Conservation (phyloP, 2,888 invertebrate species). For the Sphaeridia pumilis region DNA sequence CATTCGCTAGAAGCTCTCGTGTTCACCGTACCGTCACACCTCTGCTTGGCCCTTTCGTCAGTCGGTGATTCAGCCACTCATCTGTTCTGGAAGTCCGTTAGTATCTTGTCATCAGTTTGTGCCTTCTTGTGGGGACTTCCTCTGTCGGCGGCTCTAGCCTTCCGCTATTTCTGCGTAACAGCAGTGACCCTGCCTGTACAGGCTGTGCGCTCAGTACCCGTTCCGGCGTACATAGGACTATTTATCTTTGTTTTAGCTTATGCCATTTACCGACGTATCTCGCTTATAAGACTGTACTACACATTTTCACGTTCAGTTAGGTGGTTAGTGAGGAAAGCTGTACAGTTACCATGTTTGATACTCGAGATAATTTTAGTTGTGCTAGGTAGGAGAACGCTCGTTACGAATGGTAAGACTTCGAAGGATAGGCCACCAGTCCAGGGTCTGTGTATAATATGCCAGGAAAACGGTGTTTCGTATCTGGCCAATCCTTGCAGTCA, state of each 20-base stretch:
- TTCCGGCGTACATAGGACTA: conserved; percentile 14
- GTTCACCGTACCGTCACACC: conserved; percentile 9
- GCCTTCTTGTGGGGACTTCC: no score
- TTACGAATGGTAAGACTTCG: no score
- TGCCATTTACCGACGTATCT: conserved; percentile 11
- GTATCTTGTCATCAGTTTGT: no score
- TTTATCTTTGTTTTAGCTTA: conserved; percentile 4
- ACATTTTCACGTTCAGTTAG: no score
- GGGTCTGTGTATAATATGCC: conserved; percentile 30
- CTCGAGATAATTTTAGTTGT: not conserved
- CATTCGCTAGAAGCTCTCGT: not conserved
- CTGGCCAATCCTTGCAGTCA: conserved; percentile 33
- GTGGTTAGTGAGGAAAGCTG: not conserved
- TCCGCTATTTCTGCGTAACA: no score
- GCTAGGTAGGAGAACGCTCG: not conserved
- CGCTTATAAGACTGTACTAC: not conserved
- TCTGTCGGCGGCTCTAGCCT: no score
- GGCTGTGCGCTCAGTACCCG: conserved; percentile 7
- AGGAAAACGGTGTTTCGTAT: conserved; percentile 22
- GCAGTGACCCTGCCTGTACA: no score
- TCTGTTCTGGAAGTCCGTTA: no score
- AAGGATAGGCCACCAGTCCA: not conserved
- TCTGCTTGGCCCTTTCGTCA: conserved; percentile 8
- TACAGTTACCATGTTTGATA: not conserved
- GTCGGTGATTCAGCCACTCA: conserved; percentile 18